phyloP scores from a whole-genome alignment of 2,797 vertebrate genomes.

The Bradypodion pumilum region DNA sequence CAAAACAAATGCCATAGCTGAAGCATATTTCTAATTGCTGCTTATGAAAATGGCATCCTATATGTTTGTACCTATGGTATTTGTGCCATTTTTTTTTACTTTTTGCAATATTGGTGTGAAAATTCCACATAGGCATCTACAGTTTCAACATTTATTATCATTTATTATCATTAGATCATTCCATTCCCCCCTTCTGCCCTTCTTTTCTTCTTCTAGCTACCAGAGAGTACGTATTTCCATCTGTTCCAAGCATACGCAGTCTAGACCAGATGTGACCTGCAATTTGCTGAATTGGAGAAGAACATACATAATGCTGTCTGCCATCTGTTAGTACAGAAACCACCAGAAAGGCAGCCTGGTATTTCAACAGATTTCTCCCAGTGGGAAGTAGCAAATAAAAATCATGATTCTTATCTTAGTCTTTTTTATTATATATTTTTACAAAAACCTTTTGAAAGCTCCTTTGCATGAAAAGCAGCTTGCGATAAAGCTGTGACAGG shows the following conservation, averaged over 20 bases:
- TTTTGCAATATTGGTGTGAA: background rate
- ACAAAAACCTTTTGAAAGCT: slow-evolving; percentile 64
- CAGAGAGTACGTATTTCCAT: slow-evolving; percentile 59
- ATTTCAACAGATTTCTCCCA: slow-evolving; percentile 66
- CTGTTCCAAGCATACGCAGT: slow-evolving; percentile 68
- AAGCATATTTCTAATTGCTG: background rate
- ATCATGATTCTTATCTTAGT: slow-evolving; percentile 57
- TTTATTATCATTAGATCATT: background rate
- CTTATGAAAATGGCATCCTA: background rate
- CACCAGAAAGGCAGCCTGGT: slow-evolving; percentile 66
- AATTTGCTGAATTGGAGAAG: slow-evolving; percentile 81
- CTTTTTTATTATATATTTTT: slow-evolving; percentile 12
- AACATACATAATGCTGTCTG: slow-evolving; percentile 77
- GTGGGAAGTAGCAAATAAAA: slow-evolving; percentile 68
- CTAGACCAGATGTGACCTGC: slow-evolving; percentile 84
- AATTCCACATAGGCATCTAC: background rate
- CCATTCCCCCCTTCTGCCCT: background rate
- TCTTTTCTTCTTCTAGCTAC: background rate
- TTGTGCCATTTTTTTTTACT: background rate
- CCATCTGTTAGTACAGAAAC: slow-evolving; percentile 85
- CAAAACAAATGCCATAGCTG: background rate
- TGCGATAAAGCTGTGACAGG: slow-evolving; percentile 58
- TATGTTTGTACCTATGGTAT: background rate
- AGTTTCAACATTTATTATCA: background rate
- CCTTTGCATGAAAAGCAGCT: slow-evolving; percentile 54